Percentiles rank a stretch among this genome's conserved stretches.
Evolutionary conservation across 2,113 vertebrate genomes (phyloP).

Genomic region (Colius striatus): DNA sequence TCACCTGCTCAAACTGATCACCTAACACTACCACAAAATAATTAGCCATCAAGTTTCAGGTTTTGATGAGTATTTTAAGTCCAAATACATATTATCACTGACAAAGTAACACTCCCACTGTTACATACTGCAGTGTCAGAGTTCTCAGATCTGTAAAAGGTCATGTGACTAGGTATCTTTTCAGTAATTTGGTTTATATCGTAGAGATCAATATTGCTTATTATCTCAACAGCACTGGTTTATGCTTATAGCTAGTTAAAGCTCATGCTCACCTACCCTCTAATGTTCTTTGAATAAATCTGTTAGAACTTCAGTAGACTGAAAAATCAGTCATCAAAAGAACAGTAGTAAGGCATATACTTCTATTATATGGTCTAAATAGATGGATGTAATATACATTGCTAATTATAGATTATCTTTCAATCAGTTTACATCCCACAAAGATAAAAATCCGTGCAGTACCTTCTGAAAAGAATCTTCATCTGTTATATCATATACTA

Average conservation of each 20-base stretch:
- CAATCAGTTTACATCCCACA: neutral
- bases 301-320: neutral
- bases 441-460: neutral
- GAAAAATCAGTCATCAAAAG: neutral
- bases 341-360: neutral
- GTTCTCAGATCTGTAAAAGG: neutral
- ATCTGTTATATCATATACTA: slow-evolving; percentile 98
- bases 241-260: neutral
- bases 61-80: neutral
- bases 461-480: slow-evolving; percentile 99
- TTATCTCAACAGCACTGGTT: neutral
- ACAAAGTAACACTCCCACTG: neutral
- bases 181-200: neutral
- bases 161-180: neutral
- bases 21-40: neutral
- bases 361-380: neutral
- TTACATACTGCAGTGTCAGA: neutral
- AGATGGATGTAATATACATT: neutral
- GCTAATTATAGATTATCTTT: neutral
- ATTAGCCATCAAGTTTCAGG: neutral
- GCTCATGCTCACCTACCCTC: neutral
- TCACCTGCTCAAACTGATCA: neutral
- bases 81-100: neutral
- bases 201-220: neutral
- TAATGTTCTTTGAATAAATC: neutral